phyloP scores from a whole-genome alignment of 2,888 invertebrate species.

The Acanthacorydalis orientalis region DNA sequence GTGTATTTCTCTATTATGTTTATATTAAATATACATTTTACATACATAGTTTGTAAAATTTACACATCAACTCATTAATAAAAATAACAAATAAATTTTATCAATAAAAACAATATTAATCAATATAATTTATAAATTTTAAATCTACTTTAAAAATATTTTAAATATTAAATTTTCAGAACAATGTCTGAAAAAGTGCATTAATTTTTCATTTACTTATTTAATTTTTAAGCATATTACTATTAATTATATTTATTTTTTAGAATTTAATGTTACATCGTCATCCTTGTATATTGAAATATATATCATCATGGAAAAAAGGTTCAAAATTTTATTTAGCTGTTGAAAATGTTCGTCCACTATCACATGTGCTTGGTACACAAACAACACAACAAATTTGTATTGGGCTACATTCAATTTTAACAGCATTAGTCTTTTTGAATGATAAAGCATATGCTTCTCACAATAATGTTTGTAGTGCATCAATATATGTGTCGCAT shows the following conservation, averaged over 20 bases:
- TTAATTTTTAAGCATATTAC: constrained; percentile 1
- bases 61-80: no score
- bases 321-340: constrained; percentile 59
- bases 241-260: constrained; percentile 18
- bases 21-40: no score
- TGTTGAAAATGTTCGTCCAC: constrained; percentile 66
- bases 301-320: constrained; percentile 64
- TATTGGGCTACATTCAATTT: constrained; percentile 63
- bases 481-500: constrained; percentile 64
- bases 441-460: constrained; percentile 65
- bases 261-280: constrained; percentile 74
- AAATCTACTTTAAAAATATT: no score
- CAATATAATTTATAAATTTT: no score
- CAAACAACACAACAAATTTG: constrained; percentile 68
- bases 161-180: no score
- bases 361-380: constrained; percentile 43
- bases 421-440: constrained; percentile 67
- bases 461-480: constrained; percentile 68
- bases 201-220: constrained; percentile 39
- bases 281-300: constrained; percentile 73
- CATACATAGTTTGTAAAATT: no score
- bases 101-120: no score
- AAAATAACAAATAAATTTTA: no score
- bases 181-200: constrained; percentile 44
- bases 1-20: no score